Percentiles rank a stretch among this genome's conserved stretches.
phyloP scores from a whole-genome alignment of 2,888 invertebrate genomes.

The Lasioglossum lativentre region DNA sequence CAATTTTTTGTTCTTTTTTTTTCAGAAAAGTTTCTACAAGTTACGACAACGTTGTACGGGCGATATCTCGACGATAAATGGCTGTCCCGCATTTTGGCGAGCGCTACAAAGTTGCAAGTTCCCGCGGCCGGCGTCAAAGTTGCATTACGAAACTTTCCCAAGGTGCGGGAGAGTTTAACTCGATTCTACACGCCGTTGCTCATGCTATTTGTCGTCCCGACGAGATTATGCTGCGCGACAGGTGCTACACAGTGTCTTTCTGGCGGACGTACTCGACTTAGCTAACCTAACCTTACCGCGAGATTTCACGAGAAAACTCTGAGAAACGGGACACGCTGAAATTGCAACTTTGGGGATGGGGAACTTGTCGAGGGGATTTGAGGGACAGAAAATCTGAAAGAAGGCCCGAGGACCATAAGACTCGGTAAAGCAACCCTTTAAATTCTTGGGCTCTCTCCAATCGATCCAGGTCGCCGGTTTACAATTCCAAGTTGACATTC shows the following conservation, averaged over 20 bases:
- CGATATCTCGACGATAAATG: not conserved
- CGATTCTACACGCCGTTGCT: not conserved
- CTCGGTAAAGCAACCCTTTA: not conserved
- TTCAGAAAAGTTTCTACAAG: too few relatives aligned
- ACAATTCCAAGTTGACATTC: not conserved
- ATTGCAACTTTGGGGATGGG: not conserved
- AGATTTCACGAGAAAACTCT: not conserved
- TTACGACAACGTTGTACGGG: not conserved
- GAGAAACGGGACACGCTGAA: not conserved
- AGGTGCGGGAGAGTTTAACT: not conserved
- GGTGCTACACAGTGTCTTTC: not conserved
- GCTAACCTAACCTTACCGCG: not conserved
- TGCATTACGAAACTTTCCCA: conserved; percentile 15
- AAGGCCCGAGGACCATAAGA: not conserved
- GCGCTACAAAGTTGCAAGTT: not conserved
- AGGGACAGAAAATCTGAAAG: not conserved
- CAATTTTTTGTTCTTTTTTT: not conserved
- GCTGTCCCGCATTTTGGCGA: not conserved
- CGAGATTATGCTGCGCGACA: not conserved
- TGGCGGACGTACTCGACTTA: not conserved
- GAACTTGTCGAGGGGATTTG: not conserved
- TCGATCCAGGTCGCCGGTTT: not conserved
- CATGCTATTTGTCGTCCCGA: not conserved
- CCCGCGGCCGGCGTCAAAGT: not conserved
- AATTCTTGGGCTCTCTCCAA: not conserved